A percentile compares a stretch with the other conserved stretches of the same genome.
phyloP scores from a whole-genome alignment of 2,113 vertebrate species.

The Halcyon malimbica region DNA sequence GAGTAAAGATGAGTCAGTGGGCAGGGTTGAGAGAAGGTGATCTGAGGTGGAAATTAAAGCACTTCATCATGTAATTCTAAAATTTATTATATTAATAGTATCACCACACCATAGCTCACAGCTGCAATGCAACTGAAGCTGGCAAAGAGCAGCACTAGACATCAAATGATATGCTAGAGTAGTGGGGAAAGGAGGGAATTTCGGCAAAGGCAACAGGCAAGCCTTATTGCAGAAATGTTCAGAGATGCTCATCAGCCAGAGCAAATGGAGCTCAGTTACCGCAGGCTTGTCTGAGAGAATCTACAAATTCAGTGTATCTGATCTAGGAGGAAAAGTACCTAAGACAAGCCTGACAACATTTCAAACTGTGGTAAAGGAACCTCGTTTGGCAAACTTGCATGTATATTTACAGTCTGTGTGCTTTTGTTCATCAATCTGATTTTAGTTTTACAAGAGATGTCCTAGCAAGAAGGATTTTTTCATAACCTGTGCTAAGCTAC shows the following conservation, averaged over 20 bases:
- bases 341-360: not conserved
- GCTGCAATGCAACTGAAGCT: not conserved
- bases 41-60: not conserved
- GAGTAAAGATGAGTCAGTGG: not conserved
- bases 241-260: not conserved
- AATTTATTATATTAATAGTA: not conserved
- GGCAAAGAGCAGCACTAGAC: not conserved
- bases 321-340: not conserved
- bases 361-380: not conserved
- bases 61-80: not conserved
- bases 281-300: not conserved
- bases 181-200: not conserved
- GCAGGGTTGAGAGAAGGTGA: not conserved
- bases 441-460: not conserved
- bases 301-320: not conserved
- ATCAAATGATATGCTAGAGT: not conserved
- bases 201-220: not conserved
- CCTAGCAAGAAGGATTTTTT: not conserved
- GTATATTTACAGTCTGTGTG: not conserved
- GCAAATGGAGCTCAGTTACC: not conserved
- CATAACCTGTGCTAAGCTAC: not conserved
- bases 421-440: not conserved
- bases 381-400: not conserved
- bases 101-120: not conserved
- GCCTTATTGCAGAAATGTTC: not conserved